A percentile compares a stretch with the other conserved stretches of the same genome.
Conservation (phyloP, 2,797 vertebrate species). For the Coracias cyanogaster region DNA sequence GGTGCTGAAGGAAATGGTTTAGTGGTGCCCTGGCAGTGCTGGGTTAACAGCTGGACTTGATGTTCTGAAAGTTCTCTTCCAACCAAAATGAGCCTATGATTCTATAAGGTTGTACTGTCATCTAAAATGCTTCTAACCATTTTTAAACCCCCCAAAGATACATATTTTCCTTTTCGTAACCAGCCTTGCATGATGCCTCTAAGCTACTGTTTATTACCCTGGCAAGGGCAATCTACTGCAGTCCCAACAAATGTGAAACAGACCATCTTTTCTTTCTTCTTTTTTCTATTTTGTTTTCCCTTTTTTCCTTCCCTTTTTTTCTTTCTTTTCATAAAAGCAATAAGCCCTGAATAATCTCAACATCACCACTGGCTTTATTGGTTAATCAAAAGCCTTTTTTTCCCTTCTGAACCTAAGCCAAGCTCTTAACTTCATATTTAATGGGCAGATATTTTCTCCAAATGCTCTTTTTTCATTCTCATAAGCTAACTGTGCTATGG, state of each 20-base stretch:
- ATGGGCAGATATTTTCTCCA: slow-evolving; percentile 58
- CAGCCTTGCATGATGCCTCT: slow-evolving; percentile 17
- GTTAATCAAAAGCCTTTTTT: slow-evolving; percentile 61
- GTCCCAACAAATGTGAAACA: slow-evolving; percentile 20
- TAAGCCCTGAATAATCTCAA: slow-evolving; percentile 53
- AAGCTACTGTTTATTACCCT: slow-evolving; percentile 32
- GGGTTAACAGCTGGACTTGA: neutral
- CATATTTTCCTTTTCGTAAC: neutral
- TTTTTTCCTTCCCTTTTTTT: neutral
- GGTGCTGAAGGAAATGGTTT: neutral
- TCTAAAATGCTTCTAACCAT: neutral
- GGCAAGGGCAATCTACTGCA: slow-evolving; percentile 12
- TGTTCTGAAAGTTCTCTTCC: neutral
- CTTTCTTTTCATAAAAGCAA: slow-evolving; percentile 12
- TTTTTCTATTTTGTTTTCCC: neutral
- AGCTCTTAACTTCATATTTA: slow-evolving; percentile 66
- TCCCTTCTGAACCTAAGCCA: slow-evolving; percentile 53
- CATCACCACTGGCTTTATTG: slow-evolving; percentile 53
- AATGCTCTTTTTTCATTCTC: slow-evolving; percentile 40
- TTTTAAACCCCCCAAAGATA: neutral
- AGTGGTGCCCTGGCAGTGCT: neutral
- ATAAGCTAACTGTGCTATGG: slow-evolving; percentile 53
- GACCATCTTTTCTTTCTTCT: neutral
- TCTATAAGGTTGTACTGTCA: neutral
- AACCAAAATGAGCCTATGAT: neutral